A percentile compares a stretch with the other conserved stretches of the same genome.
phyloP scores from a whole-genome alignment of 2,113 vertebrate genomes.

The Eulacestoma nigropectus region DNA sequence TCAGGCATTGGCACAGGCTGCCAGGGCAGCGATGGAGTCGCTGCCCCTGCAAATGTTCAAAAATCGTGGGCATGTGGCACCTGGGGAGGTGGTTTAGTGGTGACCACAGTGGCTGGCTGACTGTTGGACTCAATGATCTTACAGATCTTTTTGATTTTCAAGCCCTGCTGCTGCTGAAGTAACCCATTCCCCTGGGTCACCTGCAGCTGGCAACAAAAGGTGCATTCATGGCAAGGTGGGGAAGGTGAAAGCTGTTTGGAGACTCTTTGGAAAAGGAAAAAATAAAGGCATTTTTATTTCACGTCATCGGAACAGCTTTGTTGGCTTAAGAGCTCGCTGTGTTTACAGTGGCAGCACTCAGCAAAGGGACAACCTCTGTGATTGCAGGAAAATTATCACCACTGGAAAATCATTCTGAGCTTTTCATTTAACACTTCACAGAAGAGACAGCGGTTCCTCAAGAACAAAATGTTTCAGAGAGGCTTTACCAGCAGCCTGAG shows the following conservation, averaged over 20 bases:
- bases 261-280: background rate
- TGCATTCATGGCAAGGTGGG: background rate
- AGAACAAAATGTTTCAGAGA: background rate
- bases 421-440: background rate
- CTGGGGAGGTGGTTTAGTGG: background rate
- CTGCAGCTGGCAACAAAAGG: background rate
- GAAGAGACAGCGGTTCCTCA: background rate
- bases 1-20: background rate
- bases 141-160: background rate
- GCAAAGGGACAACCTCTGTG: background rate
- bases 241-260: background rate
- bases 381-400: background rate
- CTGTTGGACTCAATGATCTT: background rate
- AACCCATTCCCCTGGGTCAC: background rate
- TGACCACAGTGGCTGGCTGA: background rate
- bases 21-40: background rate
- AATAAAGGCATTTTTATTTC: background rate
- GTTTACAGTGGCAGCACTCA: background rate
- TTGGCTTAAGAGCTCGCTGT: background rate
- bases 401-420: background rate
- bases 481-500: background rate
- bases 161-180: background rate
- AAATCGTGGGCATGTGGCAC: background rate
- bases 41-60: background rate
- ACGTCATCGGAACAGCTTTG: background rate